Evolutionary conservation across 2,797 vertebrate genomes (phyloP).

Genomic region (Epinephelus malabaricus): DNA sequence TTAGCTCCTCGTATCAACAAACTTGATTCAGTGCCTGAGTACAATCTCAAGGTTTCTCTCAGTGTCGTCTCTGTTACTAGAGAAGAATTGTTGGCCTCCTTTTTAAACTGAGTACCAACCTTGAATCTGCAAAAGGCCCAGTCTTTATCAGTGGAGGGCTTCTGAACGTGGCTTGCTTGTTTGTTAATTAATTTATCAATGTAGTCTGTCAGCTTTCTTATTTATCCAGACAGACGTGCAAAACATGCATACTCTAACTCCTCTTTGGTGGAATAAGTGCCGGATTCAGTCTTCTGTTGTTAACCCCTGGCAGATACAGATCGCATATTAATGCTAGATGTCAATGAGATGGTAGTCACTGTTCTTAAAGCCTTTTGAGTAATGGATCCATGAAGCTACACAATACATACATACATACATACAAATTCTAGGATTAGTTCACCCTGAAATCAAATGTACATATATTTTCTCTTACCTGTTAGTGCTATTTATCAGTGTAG

Average conservation of each 20-base stretch:
- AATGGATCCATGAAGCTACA: background rate
- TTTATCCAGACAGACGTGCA: constrained; percentile 6
- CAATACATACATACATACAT: background rate
- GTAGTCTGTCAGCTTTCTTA: background rate
- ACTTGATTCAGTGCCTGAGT: constrained; percentile 22
- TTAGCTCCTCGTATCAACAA: constrained; percentile 16
- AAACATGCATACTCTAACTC: background rate
- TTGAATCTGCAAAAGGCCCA: constrained; percentile 18
- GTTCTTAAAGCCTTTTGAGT: background rate
- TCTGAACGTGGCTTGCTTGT: background rate
- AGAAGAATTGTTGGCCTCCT: constrained; percentile 17
- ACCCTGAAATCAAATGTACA: too few relatives aligned
- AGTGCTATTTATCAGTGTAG: too few relatives aligned
- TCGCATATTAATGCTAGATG: background rate
- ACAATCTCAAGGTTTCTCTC: constrained; percentile 46
- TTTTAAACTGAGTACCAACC: constrained; percentile 17
- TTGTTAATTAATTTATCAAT: constrained; percentile 2
- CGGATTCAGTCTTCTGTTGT: background rate
- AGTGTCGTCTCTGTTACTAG: background rate
- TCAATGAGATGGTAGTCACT: background rate
- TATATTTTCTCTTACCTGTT: too few relatives aligned
- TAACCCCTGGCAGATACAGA: background rate
- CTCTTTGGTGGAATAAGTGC: background rate
- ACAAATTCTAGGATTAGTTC: background rate
- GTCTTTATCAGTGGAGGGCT: background rate